Base-by-base conservation (phyloP, 2,113 vertebrate genomes). In the Taurulus bubalis region DNA sequence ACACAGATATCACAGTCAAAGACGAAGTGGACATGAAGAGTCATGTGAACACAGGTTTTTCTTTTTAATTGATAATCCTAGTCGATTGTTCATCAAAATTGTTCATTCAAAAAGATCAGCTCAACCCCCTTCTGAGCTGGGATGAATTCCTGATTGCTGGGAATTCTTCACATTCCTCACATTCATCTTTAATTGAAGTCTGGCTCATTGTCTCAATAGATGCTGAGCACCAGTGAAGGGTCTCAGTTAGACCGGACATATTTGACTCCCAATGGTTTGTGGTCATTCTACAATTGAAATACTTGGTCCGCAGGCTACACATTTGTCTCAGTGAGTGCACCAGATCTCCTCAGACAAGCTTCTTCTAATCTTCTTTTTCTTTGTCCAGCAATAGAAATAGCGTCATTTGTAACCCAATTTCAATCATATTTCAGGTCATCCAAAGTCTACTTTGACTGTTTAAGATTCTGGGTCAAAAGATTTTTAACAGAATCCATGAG, bases 81-180 rank as follows among this genome's bases (percentile, higher is more conserved):
- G n/a, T 47, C 22, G n/a, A 68, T 53, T 40, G 56, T 64, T 62
- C 10, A 75, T 7, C 4, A 47, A 79, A 78, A 9, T 14, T 49
- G 53, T 68, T 66, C 22, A 63, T 70, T 79, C 30, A 80, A 58
- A 66, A 71, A 26, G 55, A 62, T 64, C 49, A 15, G 51, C 72
- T 73, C 69, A 18, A 68, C 62, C 77, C 72, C 59, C 78, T 69
- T 28, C 69, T 32, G 63, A 80, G 77, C 65, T 2, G 38, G 45
- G 71, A 58, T 55, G 59, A 71, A 75, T 77, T 85, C 73, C 47
- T 53, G 66, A 75, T 60, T 45, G 28, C 85, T 68, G 80, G 68
- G 75, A 90, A 92, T 89, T 90, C 88, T 62, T 84, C 59, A 84
- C 89, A 93, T 94, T 93, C 92, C 89, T 80, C 6, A 45, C 83